phyloP scores from a whole-genome alignment of 2,113 vertebrate species.

The Rissa tridactyla region DNA sequence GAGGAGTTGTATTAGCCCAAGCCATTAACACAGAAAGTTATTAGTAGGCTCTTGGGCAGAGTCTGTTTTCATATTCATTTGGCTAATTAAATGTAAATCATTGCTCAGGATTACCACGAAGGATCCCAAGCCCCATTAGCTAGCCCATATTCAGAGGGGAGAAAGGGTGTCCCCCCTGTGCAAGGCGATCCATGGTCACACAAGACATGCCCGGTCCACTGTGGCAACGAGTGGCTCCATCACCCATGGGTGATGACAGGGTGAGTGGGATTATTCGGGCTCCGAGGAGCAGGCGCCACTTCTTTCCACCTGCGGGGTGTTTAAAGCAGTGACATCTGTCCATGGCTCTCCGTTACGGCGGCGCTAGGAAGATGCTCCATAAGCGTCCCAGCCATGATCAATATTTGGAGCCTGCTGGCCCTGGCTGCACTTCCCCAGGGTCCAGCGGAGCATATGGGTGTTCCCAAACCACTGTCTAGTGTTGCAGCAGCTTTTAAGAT shows the following conservation, averaged over 20 bases:
- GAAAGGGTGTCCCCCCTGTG: neutral
- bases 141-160: neutral
- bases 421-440: constrained; percentile 14
- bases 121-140: neutral
- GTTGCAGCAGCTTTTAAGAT: constrained; percentile 53
- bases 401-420: constrained; percentile 38
- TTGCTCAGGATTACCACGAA: neutral
- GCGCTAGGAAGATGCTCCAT: neutral
- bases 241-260: neutral
- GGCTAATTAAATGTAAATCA: constrained; percentile 31
- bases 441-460: constrained; percentile 34
- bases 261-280: neutral
- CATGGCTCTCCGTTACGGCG: accelerated
- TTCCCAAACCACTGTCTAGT: neutral
- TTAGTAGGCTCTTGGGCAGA: constrained; percentile 39
- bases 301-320: neutral
- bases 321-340: constrained; percentile 33
- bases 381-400: neutral
- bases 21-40: constrained; percentile 43
- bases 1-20: neutral
- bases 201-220: accelerated
- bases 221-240: neutral
- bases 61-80: constrained; percentile 47
- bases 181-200: neutral
- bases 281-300: neutral